Percentiles rank a stretch among this genome's conserved stretches.
Conservation (phyloP, 2,113 vertebrate genomes). For the Camelus bactrianus region DNA sequence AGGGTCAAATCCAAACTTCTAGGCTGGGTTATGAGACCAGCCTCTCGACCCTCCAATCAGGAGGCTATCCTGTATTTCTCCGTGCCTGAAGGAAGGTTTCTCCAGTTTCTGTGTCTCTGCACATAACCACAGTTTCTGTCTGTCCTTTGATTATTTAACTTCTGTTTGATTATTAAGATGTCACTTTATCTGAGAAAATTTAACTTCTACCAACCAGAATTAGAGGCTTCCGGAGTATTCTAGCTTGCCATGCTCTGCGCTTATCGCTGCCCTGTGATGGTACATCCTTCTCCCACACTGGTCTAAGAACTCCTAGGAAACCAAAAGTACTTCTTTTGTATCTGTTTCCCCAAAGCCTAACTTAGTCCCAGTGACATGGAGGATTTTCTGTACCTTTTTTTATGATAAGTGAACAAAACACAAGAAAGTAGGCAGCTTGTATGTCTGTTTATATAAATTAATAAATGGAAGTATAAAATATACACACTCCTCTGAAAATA, state of each 20-base stretch:
- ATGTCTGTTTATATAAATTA: background rate
- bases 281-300: too few species aligned
- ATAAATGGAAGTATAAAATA: background rate
- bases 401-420: background rate
- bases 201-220: background rate
- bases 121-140: background rate
- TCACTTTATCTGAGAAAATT: background rate
- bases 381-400: background rate
- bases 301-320: background rate
- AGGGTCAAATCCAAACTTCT: background rate
- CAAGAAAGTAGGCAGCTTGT: background rate
- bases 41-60: background rate
- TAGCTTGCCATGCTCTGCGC: too few species aligned
- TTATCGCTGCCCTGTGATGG: background rate
- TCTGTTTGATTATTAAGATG: background rate
- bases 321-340: background rate
- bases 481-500: background rate
- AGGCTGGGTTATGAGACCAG: background rate
- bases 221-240: background rate
- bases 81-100: background rate
- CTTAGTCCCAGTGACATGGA: background rate
- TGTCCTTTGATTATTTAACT: background rate
- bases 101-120: background rate
- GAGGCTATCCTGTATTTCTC: background rate
- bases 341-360: background rate